Evolutionary conservation across 2,113 vertebrate species (phyloP).

Genomic region (Isurus oxyrinchus): DNA sequence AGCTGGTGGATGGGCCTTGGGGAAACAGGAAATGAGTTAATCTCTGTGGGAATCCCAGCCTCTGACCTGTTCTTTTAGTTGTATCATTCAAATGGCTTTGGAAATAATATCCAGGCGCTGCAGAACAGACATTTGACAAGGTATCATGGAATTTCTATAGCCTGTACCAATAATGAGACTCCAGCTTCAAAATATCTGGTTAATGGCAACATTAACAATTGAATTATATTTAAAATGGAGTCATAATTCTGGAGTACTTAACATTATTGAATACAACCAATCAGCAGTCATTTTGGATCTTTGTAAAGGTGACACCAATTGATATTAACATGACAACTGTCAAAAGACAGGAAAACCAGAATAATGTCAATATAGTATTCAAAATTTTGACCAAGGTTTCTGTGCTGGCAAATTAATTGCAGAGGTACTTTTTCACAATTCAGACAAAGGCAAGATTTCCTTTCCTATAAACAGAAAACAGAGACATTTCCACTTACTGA

Average conservation of each 20-base stretch:
- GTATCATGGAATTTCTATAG: background rate
- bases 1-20: no score
- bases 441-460: background rate
- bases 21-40: no score
- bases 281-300: background rate
- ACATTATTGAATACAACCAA: background rate
- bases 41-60: no score
- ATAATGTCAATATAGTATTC: background rate
- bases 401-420: background rate
- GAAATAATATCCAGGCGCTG: background rate
- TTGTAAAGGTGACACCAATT: background rate
- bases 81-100: background rate
- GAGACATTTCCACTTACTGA: background rate
- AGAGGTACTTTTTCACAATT: background rate
- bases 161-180: background rate
- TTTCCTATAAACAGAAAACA: background rate
- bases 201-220: background rate
- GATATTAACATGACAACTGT: background rate
- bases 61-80: no score
- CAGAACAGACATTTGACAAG: background rate
- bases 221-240: background rate
- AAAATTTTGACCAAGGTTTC: background rate
- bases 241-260: background rate
- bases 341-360: background rate
- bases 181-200: background rate